These are phyloP conservation scores for Eretmocerus hayati DNA, from an alignment of 2,888 invertebrate species.

Conservation along the genomic window DNA sequence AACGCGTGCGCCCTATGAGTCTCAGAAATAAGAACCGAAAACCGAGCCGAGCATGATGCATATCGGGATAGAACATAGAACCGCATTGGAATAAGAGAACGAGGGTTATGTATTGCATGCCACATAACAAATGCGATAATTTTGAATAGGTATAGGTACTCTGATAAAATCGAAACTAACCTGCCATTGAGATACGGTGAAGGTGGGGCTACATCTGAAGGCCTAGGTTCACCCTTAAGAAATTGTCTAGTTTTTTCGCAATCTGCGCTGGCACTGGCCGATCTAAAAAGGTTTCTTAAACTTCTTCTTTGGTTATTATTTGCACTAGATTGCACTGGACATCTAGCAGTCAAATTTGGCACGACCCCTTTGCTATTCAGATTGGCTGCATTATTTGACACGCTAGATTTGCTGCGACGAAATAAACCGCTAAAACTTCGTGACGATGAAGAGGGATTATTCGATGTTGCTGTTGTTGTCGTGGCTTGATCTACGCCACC, in stretches of 20 bases:
- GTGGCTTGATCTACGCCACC: constrained; percentile 33
- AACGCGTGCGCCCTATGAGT: too few species aligned
- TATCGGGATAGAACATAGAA: too few species aligned
- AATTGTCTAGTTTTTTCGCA: constrained; percentile 60
- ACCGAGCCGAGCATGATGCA: too few species aligned
- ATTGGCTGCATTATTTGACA: background rate
- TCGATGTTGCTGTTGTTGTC: background rate
- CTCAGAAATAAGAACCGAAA: too few species aligned
- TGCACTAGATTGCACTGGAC: background rate
- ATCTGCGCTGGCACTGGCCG: constrained; percentile 59
- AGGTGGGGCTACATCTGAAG: constrained; percentile 62
- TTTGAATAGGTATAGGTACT: too few species aligned
- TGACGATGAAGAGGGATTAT: background rate
- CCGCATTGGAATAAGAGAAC: too few species aligned
- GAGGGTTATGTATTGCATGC: too few species aligned
- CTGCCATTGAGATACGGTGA: constrained; percentile 41
- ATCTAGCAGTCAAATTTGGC: too few species aligned
- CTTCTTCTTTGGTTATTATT: constrained; percentile 43
- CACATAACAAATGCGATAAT: too few species aligned
- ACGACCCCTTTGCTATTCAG: background rate
- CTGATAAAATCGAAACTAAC: too few species aligned
- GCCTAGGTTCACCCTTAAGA: constrained; percentile 62
- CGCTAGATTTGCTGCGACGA: constrained; percentile 26
- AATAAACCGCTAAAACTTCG: constrained; percentile 16
- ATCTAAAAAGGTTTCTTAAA: constrained; percentile 56